A percentile compares a stretch with the other conserved stretches of the same genome.
Conservation (phyloP, 2,113 vertebrate genomes). For the Sclerurus mexicanus region DNA sequence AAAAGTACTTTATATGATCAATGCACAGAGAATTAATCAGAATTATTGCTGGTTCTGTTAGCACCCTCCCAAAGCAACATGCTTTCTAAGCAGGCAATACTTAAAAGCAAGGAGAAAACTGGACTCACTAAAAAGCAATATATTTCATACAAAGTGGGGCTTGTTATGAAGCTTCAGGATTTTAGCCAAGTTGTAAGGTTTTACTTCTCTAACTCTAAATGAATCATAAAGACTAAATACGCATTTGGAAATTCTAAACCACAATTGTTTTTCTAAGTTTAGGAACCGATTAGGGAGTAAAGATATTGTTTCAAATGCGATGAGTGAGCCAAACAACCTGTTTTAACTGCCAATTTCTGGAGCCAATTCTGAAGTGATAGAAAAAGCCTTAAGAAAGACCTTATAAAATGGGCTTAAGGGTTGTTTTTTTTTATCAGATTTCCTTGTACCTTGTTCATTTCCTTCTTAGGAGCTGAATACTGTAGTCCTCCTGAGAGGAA, state of each 20-base stretch:
- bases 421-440: background rate
- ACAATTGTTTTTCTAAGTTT: conserved; percentile 49
- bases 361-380: background rate
- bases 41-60: conserved; percentile 56
- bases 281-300: conserved; percentile 29
- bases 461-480: background rate
- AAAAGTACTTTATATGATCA: conserved; percentile 45
- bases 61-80: conserved; percentile 39
- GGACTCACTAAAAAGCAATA: background rate
- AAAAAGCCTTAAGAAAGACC: background rate
- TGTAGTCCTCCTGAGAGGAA: background rate
- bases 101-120: conserved; percentile 54
- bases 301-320: conserved; percentile 5
- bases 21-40: conserved; percentile 64
- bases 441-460: conserved; percentile 20
- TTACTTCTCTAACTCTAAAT: conserved; percentile 49
- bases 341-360: background rate
- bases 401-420: background rate
- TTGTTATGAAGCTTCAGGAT: background rate
- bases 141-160: conserved; percentile 33
- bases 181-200: conserved; percentile 49
- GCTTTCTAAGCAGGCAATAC: conserved; percentile 3
- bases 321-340: conserved; percentile 37
- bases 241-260: conserved; percentile 60
- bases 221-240: conserved; percentile 55